phyloP scores from a whole-genome alignment of 1,140 invertebrate species.

The Drosophila rhopaloa region DNA sequence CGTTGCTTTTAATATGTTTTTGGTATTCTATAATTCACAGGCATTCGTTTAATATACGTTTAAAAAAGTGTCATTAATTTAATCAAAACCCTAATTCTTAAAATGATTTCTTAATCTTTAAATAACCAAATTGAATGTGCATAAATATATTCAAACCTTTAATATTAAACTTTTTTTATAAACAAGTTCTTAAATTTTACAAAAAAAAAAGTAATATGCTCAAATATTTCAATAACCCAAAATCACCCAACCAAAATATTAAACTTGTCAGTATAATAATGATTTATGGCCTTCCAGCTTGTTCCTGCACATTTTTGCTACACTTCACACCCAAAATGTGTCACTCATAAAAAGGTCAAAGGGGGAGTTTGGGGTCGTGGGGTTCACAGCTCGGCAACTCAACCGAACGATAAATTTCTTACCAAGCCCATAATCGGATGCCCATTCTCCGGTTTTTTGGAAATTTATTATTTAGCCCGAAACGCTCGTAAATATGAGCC shows the following conservation, averaged over 20 bases:
- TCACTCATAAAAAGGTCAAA: constrained; percentile 35
- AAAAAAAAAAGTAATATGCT: not conserved
- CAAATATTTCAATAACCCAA: not conserved
- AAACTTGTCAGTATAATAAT: constrained; percentile 25
- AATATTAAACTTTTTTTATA: no score
- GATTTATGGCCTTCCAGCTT: constrained; percentile 27
- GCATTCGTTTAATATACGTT: no score
- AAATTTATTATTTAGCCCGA: constrained; percentile 33
- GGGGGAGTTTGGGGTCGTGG: constrained; percentile 6
- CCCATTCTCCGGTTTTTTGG: constrained; percentile 21
- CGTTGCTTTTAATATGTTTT: no score
- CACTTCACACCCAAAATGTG: constrained; percentile 38
- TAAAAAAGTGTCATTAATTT: no score
- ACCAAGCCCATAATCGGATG: constrained; percentile 23
- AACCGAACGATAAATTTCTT: constrained; percentile 28
- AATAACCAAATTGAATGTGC: no score
- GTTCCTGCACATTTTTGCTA: constrained; percentile 11
- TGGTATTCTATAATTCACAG: no score
- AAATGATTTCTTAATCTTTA: no score
- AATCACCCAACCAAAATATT: constrained; percentile 16
- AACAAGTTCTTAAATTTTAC: not conserved
- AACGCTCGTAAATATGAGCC: constrained; percentile 44
- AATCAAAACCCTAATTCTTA: no score
- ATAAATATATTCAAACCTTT: no score
- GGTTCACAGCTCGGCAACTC: constrained; percentile 22